Conservation (phyloP, 2,797 vertebrate genomes). For the Molossus molossus region DNA sequence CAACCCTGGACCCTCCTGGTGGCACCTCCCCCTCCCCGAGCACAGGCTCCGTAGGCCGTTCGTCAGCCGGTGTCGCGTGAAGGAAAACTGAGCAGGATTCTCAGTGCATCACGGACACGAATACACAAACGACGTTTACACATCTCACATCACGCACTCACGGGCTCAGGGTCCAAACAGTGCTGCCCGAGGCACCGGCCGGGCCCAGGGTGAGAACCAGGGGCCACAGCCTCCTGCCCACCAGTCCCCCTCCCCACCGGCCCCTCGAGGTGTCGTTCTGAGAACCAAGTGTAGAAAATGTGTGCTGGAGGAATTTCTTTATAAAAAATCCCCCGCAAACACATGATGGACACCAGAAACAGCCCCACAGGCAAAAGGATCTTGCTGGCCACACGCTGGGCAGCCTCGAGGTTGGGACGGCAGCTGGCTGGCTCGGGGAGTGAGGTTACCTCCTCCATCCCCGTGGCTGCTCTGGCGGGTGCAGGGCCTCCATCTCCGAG, state of each 20-base stretch:
- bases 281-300: constrained; percentile 66
- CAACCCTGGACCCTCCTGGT: background rate
- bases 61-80: constrained; percentile 79
- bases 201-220: background rate
- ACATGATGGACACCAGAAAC: background rate
- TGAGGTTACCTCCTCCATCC: background rate
- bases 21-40: constrained; percentile 62
- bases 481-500: rapidly evolving
- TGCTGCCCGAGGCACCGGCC: constrained; percentile 83
- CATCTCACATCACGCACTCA: constrained; percentile 86
- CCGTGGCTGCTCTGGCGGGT: rapidly evolving
- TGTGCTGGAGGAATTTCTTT: constrained; percentile 38
- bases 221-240: background rate
- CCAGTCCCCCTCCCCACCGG: background rate
- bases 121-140: constrained; percentile 88
- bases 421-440: rapidly evolving
- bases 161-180: constrained; percentile 84
- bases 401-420: background rate
- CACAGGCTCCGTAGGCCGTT: constrained; percentile 79
- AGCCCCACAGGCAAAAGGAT: background rate
- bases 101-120: constrained; percentile 87
- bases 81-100: constrained; percentile 84
- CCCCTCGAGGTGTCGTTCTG: background rate
- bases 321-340: background rate
- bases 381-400: background rate